A percentile compares a stretch with the other conserved stretches of the same genome.
Evolutionary conservation across 2,888 invertebrate species (phyloP).

Genomic region (Lycia hirtaria): DNA sequence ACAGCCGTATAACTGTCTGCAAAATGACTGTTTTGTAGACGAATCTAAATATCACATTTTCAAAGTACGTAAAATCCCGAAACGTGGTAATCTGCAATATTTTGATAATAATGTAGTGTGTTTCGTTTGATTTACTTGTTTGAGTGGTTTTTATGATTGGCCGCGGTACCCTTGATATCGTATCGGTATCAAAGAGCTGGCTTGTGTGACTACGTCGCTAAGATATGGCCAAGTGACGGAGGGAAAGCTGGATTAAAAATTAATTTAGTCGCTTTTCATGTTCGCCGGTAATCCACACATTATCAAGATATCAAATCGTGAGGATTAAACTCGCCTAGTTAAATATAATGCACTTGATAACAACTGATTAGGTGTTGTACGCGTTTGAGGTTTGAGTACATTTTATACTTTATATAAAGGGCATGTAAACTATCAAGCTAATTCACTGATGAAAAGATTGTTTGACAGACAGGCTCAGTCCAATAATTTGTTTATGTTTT

Average conservation of each 20-base stretch:
- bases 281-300: slow-evolving; percentile 81
- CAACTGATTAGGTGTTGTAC: slow-evolving; percentile 69
- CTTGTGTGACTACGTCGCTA: slow-evolving; percentile 64
- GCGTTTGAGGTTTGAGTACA: slow-evolving; percentile 43
- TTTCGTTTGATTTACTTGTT: slow-evolving; percentile 50
- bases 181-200: slow-evolving; percentile 42
- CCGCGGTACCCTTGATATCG: slow-evolving; percentile 43
- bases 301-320: slow-evolving; percentile 82
- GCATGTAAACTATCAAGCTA: background rate
- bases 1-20: no score
- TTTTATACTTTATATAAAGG: slow-evolving; percentile 25
- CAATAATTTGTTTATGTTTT: no score
- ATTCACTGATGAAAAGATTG: no score
- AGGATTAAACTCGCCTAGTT: slow-evolving; percentile 79
- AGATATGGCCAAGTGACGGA: slow-evolving; percentile 70
- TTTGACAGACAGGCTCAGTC: no score
- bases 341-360: slow-evolving; percentile 79
- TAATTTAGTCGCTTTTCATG: slow-evolving; percentile 83
- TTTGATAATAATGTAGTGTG: slow-evolving; percentile 22
- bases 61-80: background rate
- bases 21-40: background rate
- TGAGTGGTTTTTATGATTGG: slow-evolving; percentile 47
- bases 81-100: slow-evolving; percentile 15
- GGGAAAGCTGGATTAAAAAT: slow-evolving; percentile 81
- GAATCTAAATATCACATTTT: background rate